phyloP scores from a whole-genome alignment of 2,113 vertebrate genomes.

The Tachysurus vachellii region DNA sequence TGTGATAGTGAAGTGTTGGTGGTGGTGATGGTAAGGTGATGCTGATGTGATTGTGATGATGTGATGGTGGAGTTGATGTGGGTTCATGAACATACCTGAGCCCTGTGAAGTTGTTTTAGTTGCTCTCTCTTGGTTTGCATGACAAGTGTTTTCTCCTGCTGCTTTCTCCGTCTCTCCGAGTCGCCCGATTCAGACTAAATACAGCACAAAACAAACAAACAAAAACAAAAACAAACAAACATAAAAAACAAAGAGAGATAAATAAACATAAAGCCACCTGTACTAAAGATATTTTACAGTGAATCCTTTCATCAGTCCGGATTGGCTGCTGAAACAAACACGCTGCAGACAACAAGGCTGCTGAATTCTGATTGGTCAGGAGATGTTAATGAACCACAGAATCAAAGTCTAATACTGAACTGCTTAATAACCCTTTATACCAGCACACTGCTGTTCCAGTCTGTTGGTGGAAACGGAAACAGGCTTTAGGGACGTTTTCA shows the following conservation, averaged over 20 bases:
- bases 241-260: too few species aligned
- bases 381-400: background rate
- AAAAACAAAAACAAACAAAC: background rate
- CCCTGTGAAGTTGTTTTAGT: slow-evolving; percentile 89
- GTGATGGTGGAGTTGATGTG: background rate
- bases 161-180: slow-evolving; percentile 70
- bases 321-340: background rate
- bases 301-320: background rate
- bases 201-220: background rate
- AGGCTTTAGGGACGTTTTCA: background rate
- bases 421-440: background rate
- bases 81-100: slow-evolving; percentile 80
- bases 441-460: too few species aligned
- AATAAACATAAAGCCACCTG: background rate
- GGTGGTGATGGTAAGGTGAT: too few species aligned
- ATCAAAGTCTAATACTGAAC: background rate
- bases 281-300: background rate
- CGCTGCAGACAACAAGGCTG: background rate
- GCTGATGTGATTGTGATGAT: too few species aligned
- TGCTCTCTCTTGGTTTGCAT: slow-evolving; percentile 83
- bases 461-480: background rate
- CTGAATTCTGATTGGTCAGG: background rate
- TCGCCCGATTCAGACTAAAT: slow-evolving; percentile 63
- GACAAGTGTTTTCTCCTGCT: slow-evolving; percentile 77
- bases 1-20: too few species aligned